Conservation (phyloP, 2,797 vertebrate species). For the Micropoecilia bifurca region DNA sequence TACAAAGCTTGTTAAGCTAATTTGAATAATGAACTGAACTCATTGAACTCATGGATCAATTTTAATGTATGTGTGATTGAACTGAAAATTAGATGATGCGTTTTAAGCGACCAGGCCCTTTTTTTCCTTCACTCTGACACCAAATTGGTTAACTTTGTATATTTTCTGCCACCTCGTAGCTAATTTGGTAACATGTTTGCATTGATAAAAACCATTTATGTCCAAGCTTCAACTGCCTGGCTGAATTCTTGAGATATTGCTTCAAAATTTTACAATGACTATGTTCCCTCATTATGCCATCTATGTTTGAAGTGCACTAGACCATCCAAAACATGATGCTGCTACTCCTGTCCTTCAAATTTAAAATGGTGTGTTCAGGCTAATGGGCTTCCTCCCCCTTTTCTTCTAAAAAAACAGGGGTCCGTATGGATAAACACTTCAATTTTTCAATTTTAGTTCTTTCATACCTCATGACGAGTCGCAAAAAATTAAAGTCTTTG, state of each 20-base stretch:
- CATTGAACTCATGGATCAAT: too few relatives aligned
- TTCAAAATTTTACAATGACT: background rate
- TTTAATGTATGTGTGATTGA: too few relatives aligned
- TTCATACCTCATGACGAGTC: background rate
- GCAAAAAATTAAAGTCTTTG: background rate
- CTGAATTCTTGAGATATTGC: background rate
- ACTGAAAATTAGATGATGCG: too few relatives aligned
- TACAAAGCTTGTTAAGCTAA: too few relatives aligned
- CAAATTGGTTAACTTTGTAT: background rate
- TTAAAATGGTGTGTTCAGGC: background rate
- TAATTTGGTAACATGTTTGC: background rate
- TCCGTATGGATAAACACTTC: background rate
- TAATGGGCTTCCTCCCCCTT: background rate
- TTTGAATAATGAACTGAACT: too few relatives aligned
- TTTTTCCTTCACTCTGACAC: background rate
- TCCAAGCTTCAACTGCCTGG: background rate
- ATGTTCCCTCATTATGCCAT: background rate
- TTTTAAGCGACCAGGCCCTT: background rate
- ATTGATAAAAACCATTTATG: background rate
- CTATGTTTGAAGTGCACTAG: background rate
- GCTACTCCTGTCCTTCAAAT: background rate
- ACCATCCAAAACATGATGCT: background rate
- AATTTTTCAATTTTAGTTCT: background rate
- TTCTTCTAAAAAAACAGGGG: background rate
- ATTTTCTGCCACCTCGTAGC: background rate